These are phyloP conservation scores for Emys orbicularis DNA, from an alignment of 2,797 vertebrate genomes.

Conservation along the genomic window DNA sequence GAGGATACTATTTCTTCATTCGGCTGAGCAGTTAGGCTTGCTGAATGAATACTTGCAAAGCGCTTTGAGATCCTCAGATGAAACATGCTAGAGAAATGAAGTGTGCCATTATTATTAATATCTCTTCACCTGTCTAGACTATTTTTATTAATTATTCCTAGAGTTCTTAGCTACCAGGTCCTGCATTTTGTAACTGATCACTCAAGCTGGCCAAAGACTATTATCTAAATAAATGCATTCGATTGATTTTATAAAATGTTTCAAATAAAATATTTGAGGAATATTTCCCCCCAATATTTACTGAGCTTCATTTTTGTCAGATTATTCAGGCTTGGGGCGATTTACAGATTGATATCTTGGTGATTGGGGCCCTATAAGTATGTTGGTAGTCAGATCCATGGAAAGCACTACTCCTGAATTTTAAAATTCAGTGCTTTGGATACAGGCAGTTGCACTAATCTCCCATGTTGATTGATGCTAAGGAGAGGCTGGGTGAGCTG, in stretches of 20 bases:
- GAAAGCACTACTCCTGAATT: neutral
- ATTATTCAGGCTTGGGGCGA: conserved; percentile 21
- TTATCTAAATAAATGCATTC: neutral
- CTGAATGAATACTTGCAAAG: neutral
- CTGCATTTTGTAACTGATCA: conserved; percentile 13
- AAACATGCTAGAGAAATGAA: fast-evolving
- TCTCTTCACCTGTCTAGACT: neutral
- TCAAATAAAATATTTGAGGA: conserved; percentile 27
- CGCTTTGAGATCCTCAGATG: fast-evolving
- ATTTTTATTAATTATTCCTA: neutral
- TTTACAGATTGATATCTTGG: neutral
- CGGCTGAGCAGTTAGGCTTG: neutral
- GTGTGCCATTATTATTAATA: neutral
- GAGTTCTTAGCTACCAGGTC: neutral
- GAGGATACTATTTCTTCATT: neutral
- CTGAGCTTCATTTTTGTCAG: neutral
- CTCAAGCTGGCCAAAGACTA: neutral
- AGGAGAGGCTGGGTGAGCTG: neutral
- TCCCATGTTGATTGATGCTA: neutral
- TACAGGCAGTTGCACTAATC: neutral
- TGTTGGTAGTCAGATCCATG: neutral
- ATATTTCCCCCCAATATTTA: conserved; percentile 27
- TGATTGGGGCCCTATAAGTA: neutral
- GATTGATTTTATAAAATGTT: conserved; percentile 1
- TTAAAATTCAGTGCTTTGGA: neutral